Evolutionary conservation across 1,140 invertebrate species (phyloP).

Genomic region (Popillia japonica): DNA sequence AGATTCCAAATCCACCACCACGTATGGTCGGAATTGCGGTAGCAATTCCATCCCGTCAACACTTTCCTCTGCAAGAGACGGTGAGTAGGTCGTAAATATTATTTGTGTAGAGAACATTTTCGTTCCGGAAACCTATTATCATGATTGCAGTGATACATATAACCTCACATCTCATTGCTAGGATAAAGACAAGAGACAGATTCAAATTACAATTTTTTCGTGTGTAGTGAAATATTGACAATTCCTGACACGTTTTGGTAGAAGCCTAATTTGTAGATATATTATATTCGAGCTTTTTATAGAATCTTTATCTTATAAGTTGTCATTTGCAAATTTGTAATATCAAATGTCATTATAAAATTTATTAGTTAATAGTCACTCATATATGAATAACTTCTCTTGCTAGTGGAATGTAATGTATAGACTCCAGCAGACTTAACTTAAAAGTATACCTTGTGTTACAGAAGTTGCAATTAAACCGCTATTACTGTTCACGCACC

Average conservation of each 20-base stretch:
- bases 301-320: too few species aligned
- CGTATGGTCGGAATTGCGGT: not conserved
- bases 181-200: not conserved
- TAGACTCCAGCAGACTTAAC: too few species aligned
- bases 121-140: not conserved
- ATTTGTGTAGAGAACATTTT: not conserved
- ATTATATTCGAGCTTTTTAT: too few species aligned
- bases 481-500: too few species aligned
- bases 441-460: too few species aligned
- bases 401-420: too few species aligned
- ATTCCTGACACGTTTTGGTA: not conserved
- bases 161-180: slow-evolving; percentile 11
- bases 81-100: slow-evolving; percentile 12
- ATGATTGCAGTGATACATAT: not conserved
- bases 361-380: too few species aligned
- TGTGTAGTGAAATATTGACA: not conserved
- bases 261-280: not conserved
- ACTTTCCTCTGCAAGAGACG: not conserved
- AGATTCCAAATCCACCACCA: not conserved
- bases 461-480: too few species aligned
- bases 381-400: too few species aligned
- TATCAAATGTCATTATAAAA: too few species aligned
- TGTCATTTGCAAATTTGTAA: too few species aligned
- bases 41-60: not conserved
- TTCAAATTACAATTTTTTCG: not conserved